Conservation (phyloP, 2,113 vertebrate genomes). For the Cranoglanis bouderius region DNA sequence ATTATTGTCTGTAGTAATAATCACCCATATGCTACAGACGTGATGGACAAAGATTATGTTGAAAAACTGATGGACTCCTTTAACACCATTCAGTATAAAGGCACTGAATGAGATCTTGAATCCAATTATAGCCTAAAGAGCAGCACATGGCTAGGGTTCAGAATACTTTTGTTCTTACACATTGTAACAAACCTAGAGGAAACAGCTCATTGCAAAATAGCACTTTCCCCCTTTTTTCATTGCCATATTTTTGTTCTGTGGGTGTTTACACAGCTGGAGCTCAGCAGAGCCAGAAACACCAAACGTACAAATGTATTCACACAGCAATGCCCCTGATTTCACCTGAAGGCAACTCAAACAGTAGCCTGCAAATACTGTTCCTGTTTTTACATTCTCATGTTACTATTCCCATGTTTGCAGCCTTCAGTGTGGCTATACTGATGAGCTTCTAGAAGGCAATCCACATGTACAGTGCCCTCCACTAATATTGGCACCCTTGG, state of each 20-base stretch:
- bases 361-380: not conserved
- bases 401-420: not conserved
- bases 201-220: not conserved
- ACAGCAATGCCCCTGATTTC: not conserved
- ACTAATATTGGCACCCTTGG: too few species aligned
- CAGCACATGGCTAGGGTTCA: not conserved
- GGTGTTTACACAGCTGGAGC: conserved; percentile 43
- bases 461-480: not conserved
- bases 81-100: conserved; percentile 1
- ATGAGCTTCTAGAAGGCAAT: not conserved
- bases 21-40: not conserved
- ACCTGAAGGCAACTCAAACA: not conserved
- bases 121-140: not conserved
- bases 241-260: conserved; percentile 1
- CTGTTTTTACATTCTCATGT: not conserved
- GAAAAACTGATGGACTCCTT: not conserved
- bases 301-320: conserved; percentile 12
- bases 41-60: not conserved
- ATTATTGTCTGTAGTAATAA: not conserved
- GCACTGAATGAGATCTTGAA: not conserved
- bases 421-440: not conserved
- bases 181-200: conserved; percentile 3
- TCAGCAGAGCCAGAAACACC: conserved; percentile 29
- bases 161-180: conserved; percentile 12
- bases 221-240: not conserved